Percentiles rank a stretch among this genome's conserved stretches.
These are phyloP conservation scores for Catharus minimus DNA, from an alignment of 2,113 vertebrate genomes.

Conservation along the genomic window DNA sequence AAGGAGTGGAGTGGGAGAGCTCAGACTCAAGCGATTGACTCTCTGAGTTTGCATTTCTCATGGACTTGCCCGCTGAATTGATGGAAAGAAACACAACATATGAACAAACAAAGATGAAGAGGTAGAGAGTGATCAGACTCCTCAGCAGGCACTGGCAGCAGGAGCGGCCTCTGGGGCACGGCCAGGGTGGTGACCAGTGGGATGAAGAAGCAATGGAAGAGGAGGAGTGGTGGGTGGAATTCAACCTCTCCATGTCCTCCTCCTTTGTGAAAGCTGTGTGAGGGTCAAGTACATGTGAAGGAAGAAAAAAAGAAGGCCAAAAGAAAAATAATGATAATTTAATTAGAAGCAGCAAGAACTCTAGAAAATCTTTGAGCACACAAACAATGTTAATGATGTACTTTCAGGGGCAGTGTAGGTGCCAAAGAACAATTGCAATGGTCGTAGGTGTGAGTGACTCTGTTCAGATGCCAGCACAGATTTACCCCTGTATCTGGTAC, in stretches of 20 bases:
- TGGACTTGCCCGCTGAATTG: conserved; percentile 70
- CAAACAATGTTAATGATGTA: neutral
- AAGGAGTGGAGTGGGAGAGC: conserved; percentile 60
- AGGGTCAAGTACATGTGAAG: conserved; percentile 39
- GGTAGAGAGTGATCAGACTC: conserved; percentile 72
- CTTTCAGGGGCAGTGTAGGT: neutral
- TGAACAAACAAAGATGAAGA: conserved; percentile 77
- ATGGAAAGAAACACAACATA: conserved; percentile 77
- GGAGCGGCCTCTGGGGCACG: conserved; percentile 73
- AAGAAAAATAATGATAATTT: conserved; percentile 44
- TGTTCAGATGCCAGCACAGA: conserved; percentile 58
- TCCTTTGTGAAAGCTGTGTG: conserved; percentile 61
- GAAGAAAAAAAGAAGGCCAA: conserved; percentile 34
- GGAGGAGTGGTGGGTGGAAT: conserved; percentile 51
- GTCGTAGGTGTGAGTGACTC: neutral
- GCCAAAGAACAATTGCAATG: neutral
- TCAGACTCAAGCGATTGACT: conserved; percentile 68
- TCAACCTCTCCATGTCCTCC: conserved; percentile 56
- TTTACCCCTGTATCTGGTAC: neutral
- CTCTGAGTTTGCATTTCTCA: conserved; percentile 64
- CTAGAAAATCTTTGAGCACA: neutral
- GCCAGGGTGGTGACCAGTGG: conserved; percentile 65
- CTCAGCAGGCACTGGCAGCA: conserved; percentile 74
- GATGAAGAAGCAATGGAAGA: conserved; percentile 68
- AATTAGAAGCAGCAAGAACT: conserved; percentile 46